Base-by-base conservation (phyloP, 2,888 invertebrate species). In the Phalangium opilio region DNA sequence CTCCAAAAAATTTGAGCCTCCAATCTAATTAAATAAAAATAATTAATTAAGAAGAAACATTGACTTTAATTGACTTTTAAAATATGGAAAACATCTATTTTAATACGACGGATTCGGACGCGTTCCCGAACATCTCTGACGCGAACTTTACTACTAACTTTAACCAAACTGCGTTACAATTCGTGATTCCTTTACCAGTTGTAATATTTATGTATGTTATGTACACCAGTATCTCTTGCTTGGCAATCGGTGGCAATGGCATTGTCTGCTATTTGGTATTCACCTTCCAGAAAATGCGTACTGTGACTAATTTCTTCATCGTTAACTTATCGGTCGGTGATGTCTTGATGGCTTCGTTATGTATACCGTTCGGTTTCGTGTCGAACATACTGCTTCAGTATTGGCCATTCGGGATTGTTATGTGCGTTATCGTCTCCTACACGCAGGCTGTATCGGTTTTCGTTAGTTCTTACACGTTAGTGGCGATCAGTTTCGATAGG, bases 221-320 rank as follows among this genome's bases (percentile, higher is more conserved):
- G 59, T 71, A 71, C 59, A 61, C 64, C 17, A 57, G 64, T 4
- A 63, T 70, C 11, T 65, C 67, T 15, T 57, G 68, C 5, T 56
- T 67, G 2, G 67, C 70, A 0, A 58, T 71, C 2, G 62, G 66
- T 2, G 70, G 70, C 1, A 64, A 74, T 66, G 56, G 67, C 63
- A 45, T 75, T 42, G 86, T 91, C 18, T 86, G 86, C 64, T 87
- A 83, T 64, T 82, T 89, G 19, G 86, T 91, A 1, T 73, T 81
- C 55, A 77, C 79, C 3, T 81, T 81, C 12, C 81, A 83, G 1
- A 74, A 83, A 35, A 89, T 90, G 87, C 76, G 83, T 59, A 89
- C 87, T 0, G 86, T 90, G 3, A 90, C 90, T 38, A 91, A 91
- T 66, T 85, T 77, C 66, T 89, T 90, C 65, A 85, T 91, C 61